Evolutionary conservation across 2,888 invertebrate species (phyloP), one percentile per base, ranked within the genome.

Genomic region (Falcaria lacertinaria): DNA sequence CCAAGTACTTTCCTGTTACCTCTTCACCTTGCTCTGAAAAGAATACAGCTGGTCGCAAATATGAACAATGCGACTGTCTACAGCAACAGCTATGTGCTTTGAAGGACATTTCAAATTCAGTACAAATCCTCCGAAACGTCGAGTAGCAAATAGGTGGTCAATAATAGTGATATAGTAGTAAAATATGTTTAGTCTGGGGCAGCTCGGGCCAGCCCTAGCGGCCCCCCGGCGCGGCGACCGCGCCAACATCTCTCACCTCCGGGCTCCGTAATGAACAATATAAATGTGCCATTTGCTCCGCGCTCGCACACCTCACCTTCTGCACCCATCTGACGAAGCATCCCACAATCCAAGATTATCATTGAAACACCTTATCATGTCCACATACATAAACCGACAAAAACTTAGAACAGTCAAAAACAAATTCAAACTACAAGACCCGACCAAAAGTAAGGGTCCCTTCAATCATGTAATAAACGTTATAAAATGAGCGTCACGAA

Each of bases 201-300:
- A n/a, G 39, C 7, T 6, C 16, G 58, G 15, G 53, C 41, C 79
- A 84, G 57, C 84, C 83, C 82, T 79, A 61, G 35, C 42, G 45
- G 57, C 74, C 72, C 80, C 85, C 85, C 66, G 82, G 60, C 49
- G 87, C 60, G 79, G 57, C 55, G 66, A 67, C 76, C 69, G 85
- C 85, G 85, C 83, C 84, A 70, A 80, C 85, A 80, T 82, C 84
- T 88, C 87, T 86, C 88, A 86, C 88, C 87, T 87, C 77, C 70
- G 60, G 72, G 66, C 74, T 55, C 71, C 64, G 80, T 82, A 83
- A 86, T 82, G 83, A 84, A 85, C 85, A 77, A 83, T 84, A 85
- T 78, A 80, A 84, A 84, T 82, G 84, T 81, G 83, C 80, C 73
- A 78, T 81, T 82, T 73, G 82, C 57, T 61, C 36, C 19, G 35